Percentiles rank a stretch among this genome's conserved stretches.
phyloP scores from a whole-genome alignment of 1,140 invertebrate genomes.

The Lethocerus indicus region DNA sequence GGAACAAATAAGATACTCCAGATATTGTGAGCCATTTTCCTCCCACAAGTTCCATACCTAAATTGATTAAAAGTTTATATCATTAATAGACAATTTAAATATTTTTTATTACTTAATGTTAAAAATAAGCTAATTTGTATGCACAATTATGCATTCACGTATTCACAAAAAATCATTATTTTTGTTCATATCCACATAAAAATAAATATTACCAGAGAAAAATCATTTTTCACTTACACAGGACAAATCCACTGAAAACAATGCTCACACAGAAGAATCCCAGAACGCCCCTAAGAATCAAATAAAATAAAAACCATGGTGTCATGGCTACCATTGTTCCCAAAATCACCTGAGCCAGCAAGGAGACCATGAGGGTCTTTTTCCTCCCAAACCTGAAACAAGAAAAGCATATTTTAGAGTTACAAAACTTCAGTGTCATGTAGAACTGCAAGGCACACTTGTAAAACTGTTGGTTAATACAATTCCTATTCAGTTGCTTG shows the following conservation, averaged over 20 bases:
- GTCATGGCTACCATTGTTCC: conserved; percentile 40
- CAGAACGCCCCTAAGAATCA: conserved; percentile 37
- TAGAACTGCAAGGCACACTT: too few species aligned
- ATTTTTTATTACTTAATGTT: neutral
- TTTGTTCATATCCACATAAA: neutral
- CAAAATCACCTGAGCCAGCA: conserved; percentile 42
- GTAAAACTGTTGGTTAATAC: too few species aligned
- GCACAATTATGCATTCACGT: neutral
- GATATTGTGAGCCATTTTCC: conserved; percentile 54
- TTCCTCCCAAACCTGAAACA: conserved; percentile 50
- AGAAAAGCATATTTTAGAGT: neutral
- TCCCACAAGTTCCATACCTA: conserved; percentile 48
- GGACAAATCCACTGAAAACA: conserved; percentile 51
- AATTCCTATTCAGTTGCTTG: too few species aligned
- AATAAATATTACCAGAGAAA: neutral
- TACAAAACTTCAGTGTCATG: too few species aligned
- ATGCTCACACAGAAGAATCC: conserved; percentile 52
- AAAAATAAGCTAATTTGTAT: neutral
- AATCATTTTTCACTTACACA: conserved; percentile 23
- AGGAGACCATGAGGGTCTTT: conserved; percentile 45
- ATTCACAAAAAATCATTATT: neutral
- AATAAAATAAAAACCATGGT: conserved; percentile 44
- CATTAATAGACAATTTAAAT: neutral
- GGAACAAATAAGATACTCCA: conserved; percentile 53
- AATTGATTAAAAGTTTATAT: neutral